These are phyloP conservation scores for Drosophila melanogaster DNA, from an alignment of 1,140 invertebrate genomes.

Conservation along the genomic window DNA sequence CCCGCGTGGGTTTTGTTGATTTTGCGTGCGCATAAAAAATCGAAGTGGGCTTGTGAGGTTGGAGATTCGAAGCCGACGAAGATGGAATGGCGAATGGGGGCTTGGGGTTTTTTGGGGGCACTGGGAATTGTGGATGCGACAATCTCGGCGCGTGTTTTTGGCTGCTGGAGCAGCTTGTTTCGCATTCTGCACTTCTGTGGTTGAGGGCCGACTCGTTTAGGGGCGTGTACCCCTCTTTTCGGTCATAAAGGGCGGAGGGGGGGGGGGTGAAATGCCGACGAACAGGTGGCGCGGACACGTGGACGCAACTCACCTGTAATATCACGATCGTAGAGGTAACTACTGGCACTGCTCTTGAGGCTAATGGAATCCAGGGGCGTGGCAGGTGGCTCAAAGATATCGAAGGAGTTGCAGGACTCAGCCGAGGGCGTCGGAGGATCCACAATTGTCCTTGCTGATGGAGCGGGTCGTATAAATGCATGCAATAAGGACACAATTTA, in stretches of 20 bases:
- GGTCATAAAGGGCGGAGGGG: too few relatives aligned
- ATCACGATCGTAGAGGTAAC: conserved; percentile 67
- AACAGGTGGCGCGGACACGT: neutral
- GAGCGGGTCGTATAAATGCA: neutral
- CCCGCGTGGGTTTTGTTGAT: conserved; percentile 68
- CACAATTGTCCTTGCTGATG: conserved; percentile 19
- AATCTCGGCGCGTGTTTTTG: conserved; percentile 43
- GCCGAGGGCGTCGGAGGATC: conserved; percentile 53
- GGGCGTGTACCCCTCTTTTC: conserved; percentile 61
- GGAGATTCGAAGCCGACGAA: conserved; percentile 10
- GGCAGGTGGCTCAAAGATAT: conserved; percentile 64
- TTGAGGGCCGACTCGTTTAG: conserved; percentile 72
- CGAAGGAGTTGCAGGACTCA: conserved; percentile 62
- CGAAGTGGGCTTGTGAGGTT: conserved; percentile 23
- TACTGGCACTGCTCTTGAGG: conserved; percentile 75
- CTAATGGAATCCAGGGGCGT: conserved; percentile 67
- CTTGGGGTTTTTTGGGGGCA: neutral
- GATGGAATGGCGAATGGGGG: too few relatives aligned
- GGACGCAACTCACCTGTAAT: conserved; percentile 51
- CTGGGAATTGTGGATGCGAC: conserved; percentile 28
- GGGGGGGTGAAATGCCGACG: neutral
- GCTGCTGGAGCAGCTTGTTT: conserved; percentile 63
- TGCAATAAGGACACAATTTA: neutral
- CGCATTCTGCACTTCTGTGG: conserved; percentile 72
- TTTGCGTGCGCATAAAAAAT: conserved; percentile 67